phyloP scores from a whole-genome alignment of 2,113 vertebrate genomes.

The Hiodon tergisus region DNA sequence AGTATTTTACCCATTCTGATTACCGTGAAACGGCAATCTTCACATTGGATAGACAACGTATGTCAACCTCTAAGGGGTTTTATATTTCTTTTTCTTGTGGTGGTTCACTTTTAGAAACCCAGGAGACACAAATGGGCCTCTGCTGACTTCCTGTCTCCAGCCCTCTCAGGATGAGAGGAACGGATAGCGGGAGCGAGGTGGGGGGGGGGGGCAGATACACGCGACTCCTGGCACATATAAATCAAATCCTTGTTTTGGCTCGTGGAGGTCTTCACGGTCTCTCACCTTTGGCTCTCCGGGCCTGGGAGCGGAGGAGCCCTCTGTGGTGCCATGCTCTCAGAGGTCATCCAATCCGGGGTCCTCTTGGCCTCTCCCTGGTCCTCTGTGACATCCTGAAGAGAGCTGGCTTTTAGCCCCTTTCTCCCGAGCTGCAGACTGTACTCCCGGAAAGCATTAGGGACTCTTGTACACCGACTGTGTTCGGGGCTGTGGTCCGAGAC shows the following conservation, averaged over 20 bases:
- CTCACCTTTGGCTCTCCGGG: slow-evolving; percentile 54
- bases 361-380: neutral
- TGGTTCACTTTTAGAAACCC: neutral
- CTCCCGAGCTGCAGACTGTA: slow-evolving; percentile 18
- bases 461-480: slow-evolving; percentile 28
- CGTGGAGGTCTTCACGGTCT: slow-evolving; percentile 59
- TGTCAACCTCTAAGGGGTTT: too few relatives aligned
- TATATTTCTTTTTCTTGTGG: neutral
- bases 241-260: slow-evolving; percentile 54
- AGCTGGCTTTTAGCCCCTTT: slow-evolving; percentile 28
- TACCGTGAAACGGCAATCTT: too few relatives aligned
- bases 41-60: too few relatives aligned
- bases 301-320: slow-evolving; percentile 34
- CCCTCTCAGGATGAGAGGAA: neutral
- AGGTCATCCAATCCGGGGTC: slow-evolving; percentile 52
- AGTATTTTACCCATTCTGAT: too few relatives aligned
- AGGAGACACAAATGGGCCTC: too few relatives aligned
- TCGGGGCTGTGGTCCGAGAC: slow-evolving; percentile 8
- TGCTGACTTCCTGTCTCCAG: too few relatives aligned
- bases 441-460: slow-evolving; percentile 35
- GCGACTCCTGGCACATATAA: slow-evolving; percentile 51
- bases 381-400: slow-evolving; percentile 17
- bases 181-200: slow-evolving; percentile 23
- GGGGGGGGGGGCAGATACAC: slow-evolving; percentile 34
- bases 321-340: slow-evolving; percentile 34